Conservation (phyloP, 2,888 invertebrate genomes). For the Bruchidius siliquastri region DNA sequence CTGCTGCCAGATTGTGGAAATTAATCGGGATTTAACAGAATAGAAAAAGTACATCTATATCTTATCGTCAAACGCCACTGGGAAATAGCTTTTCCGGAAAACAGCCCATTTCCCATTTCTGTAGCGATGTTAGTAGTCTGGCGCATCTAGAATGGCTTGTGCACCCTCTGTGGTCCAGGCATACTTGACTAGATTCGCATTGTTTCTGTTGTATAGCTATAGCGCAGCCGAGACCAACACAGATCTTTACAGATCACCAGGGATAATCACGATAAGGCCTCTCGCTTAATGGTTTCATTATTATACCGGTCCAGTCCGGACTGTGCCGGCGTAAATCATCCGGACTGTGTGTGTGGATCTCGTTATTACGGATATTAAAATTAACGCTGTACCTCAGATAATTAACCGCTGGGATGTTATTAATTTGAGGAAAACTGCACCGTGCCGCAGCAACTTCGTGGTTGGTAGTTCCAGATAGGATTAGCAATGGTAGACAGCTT, state of each 20-base stretch:
- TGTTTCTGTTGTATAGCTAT: slow-evolving; percentile 25
- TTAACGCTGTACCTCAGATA: slow-evolving; percentile 25
- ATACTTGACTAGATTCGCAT: slow-evolving; percentile 25
- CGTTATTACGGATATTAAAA: slow-evolving; percentile 33
- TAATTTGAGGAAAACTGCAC: neutral
- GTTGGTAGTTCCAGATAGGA: neutral
- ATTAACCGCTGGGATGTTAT: neutral
- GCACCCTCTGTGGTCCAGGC: neutral
- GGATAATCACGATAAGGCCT: slow-evolving; percentile 35
- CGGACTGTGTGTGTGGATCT: slow-evolving; percentile 15
- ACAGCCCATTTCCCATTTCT: too few species aligned
- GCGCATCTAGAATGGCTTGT: neutral
- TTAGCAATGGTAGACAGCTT: neutral
- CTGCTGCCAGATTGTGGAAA: too few species aligned
- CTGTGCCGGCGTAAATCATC: slow-evolving; percentile 31
- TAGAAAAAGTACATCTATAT: too few species aligned
- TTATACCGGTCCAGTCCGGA: slow-evolving; percentile 36
- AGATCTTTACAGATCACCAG: slow-evolving; percentile 32
- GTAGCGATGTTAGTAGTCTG: too few species aligned
- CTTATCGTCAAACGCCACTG: too few species aligned
- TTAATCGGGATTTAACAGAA: too few species aligned
- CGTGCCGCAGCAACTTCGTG: neutral
- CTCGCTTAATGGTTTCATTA: slow-evolving; percentile 39
- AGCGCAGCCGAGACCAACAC: slow-evolving; percentile 3
- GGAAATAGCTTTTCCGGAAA: too few species aligned